Conservation (phyloP, 2,113 vertebrate genomes). For the Carassius auratus region DNA sequence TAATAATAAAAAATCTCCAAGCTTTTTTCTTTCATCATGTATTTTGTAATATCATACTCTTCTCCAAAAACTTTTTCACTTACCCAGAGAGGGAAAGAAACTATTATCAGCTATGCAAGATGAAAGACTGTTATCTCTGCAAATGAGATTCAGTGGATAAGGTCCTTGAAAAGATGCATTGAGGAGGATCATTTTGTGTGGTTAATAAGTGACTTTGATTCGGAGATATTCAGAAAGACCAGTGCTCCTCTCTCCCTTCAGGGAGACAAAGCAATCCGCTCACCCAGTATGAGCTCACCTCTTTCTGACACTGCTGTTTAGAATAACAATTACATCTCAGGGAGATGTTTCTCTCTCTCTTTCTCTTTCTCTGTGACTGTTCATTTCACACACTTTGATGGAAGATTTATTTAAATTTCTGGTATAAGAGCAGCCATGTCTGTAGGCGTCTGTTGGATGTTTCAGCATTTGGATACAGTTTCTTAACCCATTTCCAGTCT, state of each 20-base stretch:
- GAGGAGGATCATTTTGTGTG: constrained; percentile 29
- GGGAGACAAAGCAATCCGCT: constrained; percentile 39
- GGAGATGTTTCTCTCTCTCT: neutral
- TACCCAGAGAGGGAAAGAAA: neutral
- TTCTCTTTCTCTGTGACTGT: neutral
- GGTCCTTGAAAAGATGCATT: constrained; percentile 50
- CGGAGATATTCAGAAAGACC: constrained; percentile 44
- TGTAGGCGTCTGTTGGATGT: neutral
- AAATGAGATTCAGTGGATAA: constrained; percentile 49
- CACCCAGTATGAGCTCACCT: constrained; percentile 44
- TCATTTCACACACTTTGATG: constrained; percentile 42
- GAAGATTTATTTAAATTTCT: constrained; percentile 27
- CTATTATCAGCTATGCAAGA: constrained; percentile 10
- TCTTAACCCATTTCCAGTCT: neutral
- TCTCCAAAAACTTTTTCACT: constrained; percentile 11
- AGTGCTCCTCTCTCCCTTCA: constrained; percentile 37
- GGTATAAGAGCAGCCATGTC: constrained; percentile 14
- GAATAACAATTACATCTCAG: constrained; percentile 30
- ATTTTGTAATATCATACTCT: constrained; percentile 26
- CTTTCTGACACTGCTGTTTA: constrained; percentile 36
- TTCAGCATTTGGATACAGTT: neutral
- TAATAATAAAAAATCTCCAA: neutral
- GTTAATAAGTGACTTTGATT: constrained; percentile 47
- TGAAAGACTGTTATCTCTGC: constrained; percentile 25
- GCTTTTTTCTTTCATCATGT: constrained; percentile 7